Base-by-base conservation (phyloP, 2,113 vertebrate genomes). In the Phoxinus phoxinus region DNA sequence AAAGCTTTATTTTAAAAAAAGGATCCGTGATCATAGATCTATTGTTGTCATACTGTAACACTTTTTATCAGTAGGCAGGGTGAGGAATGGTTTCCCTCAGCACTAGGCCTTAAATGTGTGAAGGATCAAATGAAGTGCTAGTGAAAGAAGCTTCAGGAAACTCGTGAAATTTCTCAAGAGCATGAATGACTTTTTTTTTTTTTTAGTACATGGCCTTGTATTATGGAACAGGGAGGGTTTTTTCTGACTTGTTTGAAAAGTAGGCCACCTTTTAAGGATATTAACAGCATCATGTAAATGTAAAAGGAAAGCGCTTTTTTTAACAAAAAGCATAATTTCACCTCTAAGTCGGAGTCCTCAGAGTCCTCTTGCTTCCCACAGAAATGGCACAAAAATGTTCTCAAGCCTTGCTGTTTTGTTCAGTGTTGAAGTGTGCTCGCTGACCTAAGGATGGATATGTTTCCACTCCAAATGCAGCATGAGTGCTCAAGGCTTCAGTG, bases 201-300 rank as follows among this genome's bases (percentile, higher is more conserved):
- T 69, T 82, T 63, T 9, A 13, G 65, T 44, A 51, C 30, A 37
- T 83, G 65, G 25, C 44, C 65, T 56, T 72, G 81, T 21, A 35
- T 83, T 83, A 32, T 71, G 67, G 25, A 81, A 67, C 79, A 67
- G 67, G 10, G 10, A 51, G 25, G 25, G 1, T n/a, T n/a, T 53
- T 37, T 46, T 46, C 11, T 44, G 37, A 23, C 21, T 13, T 56
- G 74, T 21, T n/a, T 65, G 17, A 81, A 65, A 48, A 46, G 59
- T 81, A 67, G 79, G 79, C 59, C 59, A 32, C 59, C 41, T 48
- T 81, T 81, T 67, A 67, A 67, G 32, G 6, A 81, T 51, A 19
- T 67, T 67, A 81, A 65, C 37, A 51, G 32, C 41, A 51, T 67
- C 79, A 46, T 81, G 59, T 65, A 65, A 81, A 44, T 81, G 59